Evolutionary conservation across 2,113 vertebrate species (phyloP).

Genomic region (Blennius ocellaris): DNA sequence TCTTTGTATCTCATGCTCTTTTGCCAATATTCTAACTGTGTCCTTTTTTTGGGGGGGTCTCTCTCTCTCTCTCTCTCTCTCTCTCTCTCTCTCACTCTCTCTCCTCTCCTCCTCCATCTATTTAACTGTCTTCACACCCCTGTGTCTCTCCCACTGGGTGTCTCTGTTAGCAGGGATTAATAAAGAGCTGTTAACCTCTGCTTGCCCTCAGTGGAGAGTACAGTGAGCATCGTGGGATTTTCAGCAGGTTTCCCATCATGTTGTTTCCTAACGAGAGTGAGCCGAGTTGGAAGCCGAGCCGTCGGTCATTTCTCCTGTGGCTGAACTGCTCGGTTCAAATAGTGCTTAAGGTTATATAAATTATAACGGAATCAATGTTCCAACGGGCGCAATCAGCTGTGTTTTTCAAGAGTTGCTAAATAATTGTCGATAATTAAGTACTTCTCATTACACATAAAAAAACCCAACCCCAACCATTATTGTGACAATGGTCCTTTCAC

Average conservation of each 20-base stretch:
- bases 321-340: neutral
- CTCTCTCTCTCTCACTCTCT: too few species aligned
- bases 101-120: neutral
- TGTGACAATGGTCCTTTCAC: neutral
- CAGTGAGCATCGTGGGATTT: slow-evolving; percentile 64
- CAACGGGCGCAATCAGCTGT: slow-evolving; percentile 5
- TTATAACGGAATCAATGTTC: neutral
- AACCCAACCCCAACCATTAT: neutral
- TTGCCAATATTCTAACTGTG: neutral
- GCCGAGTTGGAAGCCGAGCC: slow-evolving; percentile 23
- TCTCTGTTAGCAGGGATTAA: slow-evolving; percentile 66
- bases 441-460: neutral
- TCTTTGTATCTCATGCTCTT: slow-evolving; percentile 1
- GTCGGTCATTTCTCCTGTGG: slow-evolving; percentile 1
- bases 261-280: slow-evolving; percentile 48
- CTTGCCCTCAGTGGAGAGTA: slow-evolving; percentile 57
- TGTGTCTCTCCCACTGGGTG: slow-evolving; percentile 40
- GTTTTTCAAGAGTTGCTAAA: slow-evolving; percentile 8
- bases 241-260: slow-evolving; percentile 35
- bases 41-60: neutral
- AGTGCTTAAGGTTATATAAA: neutral
- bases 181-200: slow-evolving; percentile 70
- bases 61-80: neutral
- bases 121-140: slow-evolving; percentile 22
- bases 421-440: slow-evolving; percentile 1